These are phyloP conservation scores for Troides oblongomaculatus DNA, from an alignment of 2,888 invertebrate species.

Conservation along the genomic window DNA sequence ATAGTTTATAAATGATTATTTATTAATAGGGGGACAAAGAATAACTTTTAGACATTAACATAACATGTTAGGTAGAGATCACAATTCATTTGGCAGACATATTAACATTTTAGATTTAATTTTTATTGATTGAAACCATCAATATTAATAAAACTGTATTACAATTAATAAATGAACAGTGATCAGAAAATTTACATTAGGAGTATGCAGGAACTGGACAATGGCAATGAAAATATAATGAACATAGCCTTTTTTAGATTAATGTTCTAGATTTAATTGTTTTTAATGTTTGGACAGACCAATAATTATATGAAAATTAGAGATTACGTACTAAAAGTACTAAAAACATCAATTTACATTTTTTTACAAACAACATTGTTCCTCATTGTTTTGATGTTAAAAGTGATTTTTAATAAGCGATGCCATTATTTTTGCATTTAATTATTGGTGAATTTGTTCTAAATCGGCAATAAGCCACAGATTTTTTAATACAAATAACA, in stretches of 20 bases:
- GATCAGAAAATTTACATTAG: not conserved
- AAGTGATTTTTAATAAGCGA: not conserved
- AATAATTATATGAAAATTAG: constrained; percentile 20
- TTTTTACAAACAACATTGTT: constrained; percentile 1
- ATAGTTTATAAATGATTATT: constrained; percentile 43
- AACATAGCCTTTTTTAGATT: not conserved
- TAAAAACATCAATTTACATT: constrained; percentile 2
- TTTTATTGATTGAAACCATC: constrained; percentile 11
- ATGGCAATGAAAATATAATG: not conserved
- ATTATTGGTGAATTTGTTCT: not conserved
- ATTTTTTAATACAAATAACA: not conserved
- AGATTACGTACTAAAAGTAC: constrained; percentile 20
- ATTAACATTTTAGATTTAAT: constrained; percentile 15
- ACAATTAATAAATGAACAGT: not conserved
- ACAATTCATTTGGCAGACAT: constrained; percentile 21
- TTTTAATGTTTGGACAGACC: constrained; percentile 13
- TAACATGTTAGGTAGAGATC: constrained; percentile 33
- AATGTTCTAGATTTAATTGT: constrained; percentile 13
- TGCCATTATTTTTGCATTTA: constrained; percentile 23
- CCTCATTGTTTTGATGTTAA: constrained; percentile 7
- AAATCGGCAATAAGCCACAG: not conserved
- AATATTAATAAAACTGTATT: not conserved
- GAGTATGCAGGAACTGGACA: not conserved
- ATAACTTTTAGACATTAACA: constrained; percentile 18
- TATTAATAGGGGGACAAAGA: constrained; percentile 53